Base-by-base conservation (phyloP, 2,888 invertebrate species). In the Hypena proboscidalis region DNA sequence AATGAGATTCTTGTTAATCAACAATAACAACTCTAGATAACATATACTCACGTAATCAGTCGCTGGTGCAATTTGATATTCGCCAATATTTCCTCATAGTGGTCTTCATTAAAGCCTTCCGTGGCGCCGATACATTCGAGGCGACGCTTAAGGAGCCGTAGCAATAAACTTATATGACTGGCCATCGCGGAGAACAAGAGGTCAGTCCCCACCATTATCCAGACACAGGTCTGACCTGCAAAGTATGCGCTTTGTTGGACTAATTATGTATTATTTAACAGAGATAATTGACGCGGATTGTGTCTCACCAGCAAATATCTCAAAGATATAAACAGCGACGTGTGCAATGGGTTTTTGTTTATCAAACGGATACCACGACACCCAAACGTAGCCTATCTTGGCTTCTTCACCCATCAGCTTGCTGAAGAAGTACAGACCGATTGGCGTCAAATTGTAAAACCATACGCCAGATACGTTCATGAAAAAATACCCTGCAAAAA, bases 311-410 rank as follows among this genome's bases (percentile, higher is more conserved):
- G 84, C 82, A 47, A 82, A 80, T 45, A 86, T 75, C 66, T 90
- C 90, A 55, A 89, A 90, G 1, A 88, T 55, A 63, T 90, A 90
- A 15, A 85, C 87, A 4, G 70, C 61, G 20, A 83, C 40, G 44
- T 90, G 90, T 1, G 79, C 80, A 4, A 85, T 3, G 0, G 80
- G 73, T 21, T 83, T 41, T 36, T 77, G 67, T 63, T 88, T 90
- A 58, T 90, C 85, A 44, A 90, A 90, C 3, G 90, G 90, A 36
- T 90, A 90, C 90, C 90, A 89, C 1, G 86, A 85, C 10, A 74
- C 67, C 90, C 90, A 90, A 10, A 90, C 82, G 40, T 67, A 87
- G 43, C 88, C 90, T 3, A 90, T 52, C 15, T 59, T 40, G 0
- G 76, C 70, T 2, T 80, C 70, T 13, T 71, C 69, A 3, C 70